Evolutionary conservation across 2,797 vertebrate species (phyloP).

Genomic region (Tiaroga cobitis): DNA sequence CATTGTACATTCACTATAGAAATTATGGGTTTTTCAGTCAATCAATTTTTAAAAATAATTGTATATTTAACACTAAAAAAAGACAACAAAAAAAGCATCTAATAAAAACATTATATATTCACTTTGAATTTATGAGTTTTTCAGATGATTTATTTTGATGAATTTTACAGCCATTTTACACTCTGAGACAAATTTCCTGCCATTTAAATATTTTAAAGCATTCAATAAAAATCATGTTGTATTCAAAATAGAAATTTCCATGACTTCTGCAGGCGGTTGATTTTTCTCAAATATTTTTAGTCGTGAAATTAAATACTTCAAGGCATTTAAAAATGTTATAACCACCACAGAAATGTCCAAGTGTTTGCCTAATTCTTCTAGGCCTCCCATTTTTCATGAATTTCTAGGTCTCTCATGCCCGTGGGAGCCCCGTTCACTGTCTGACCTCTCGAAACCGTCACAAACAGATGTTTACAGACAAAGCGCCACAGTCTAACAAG

Average conservation of each 20-base stretch:
- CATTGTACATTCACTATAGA: background rate
- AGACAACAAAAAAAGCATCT: background rate
- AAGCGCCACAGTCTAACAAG: background rate
- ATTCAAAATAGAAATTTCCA: background rate
- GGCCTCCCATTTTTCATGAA: too few relatives aligned
- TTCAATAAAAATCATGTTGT: background rate
- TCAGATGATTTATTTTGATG: background rate
- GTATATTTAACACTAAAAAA: background rate
- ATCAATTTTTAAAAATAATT: background rate
- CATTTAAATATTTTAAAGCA: background rate
- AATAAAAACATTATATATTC: background rate
- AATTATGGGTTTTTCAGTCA: background rate
- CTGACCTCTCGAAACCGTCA: background rate
- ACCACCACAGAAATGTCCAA: background rate
- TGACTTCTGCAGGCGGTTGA: background rate
- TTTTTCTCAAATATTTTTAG: background rate
- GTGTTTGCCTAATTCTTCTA: background rate
- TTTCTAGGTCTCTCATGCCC: background rate
- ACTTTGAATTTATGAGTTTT: background rate
- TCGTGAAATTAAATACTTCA: background rate
- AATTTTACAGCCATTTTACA: too few relatives aligned
- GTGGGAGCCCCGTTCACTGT: background rate
- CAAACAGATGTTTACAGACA: constrained; percentile 27
- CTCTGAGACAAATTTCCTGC: too few relatives aligned
- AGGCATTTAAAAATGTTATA: background rate